Evolutionary conservation across 2,797 vertebrate genomes (phyloP).

Genomic region (Rhyacichthys aspro): DNA sequence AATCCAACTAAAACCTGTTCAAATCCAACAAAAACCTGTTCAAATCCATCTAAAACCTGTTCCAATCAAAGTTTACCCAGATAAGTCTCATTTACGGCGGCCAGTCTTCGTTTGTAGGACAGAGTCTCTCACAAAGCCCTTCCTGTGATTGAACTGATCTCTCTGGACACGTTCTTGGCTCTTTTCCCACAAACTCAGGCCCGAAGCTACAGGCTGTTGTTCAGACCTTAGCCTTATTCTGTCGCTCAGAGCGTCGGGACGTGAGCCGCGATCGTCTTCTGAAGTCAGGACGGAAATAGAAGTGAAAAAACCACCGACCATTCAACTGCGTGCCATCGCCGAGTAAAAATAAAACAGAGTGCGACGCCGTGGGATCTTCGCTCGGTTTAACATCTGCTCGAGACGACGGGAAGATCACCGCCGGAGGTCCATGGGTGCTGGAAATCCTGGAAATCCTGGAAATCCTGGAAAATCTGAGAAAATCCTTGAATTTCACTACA

Average conservation of each 20-base stretch:
- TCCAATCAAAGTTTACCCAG: too few species aligned
- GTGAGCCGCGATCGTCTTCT: slow-evolving; percentile 56
- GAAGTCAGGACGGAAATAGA: slow-evolving; percentile 68
- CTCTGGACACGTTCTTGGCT: too few species aligned
- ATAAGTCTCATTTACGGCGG: too few species aligned
- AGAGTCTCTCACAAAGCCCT: too few species aligned
- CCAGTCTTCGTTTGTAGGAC: too few species aligned
- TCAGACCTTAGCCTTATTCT: slow-evolving; percentile 72
- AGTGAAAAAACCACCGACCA: slow-evolving; percentile 56
- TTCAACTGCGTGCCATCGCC: slow-evolving; percentile 55
- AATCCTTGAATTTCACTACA: too few species aligned
- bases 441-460: slow-evolving; percentile 2
- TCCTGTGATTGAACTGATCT: too few species aligned
- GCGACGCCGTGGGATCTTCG: slow-evolving; percentile 30
- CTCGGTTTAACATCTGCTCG: slow-evolving; percentile 43
- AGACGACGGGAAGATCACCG: slow-evolving; percentile 18
- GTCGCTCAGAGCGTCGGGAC: slow-evolving; percentile 73
- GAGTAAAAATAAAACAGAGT: slow-evolving; percentile 53
- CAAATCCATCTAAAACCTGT: too few species aligned
- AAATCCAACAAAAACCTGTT: too few species aligned
- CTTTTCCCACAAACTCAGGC: too few species aligned
- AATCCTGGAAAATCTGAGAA: too few species aligned
- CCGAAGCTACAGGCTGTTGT: slow-evolving; percentile 14
- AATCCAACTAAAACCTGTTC: too few species aligned
- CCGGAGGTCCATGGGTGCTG: slow-evolving; percentile 28